Percentiles rank a stretch among this genome's conserved stretches.
Evolutionary conservation across 2,113 vertebrate genomes (phyloP).

Genomic region (Centropus unirufus): DNA sequence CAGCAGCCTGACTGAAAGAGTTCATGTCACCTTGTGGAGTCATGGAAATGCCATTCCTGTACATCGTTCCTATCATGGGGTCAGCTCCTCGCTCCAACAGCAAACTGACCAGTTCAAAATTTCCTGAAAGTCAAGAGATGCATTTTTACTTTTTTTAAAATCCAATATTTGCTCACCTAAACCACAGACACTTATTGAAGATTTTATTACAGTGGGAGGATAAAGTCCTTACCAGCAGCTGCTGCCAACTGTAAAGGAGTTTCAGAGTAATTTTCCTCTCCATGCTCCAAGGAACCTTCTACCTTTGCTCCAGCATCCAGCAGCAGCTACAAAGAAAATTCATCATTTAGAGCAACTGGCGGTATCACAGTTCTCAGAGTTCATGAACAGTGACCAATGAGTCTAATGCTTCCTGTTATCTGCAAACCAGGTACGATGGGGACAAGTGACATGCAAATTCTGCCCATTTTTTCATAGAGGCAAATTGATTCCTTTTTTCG

Average conservation of each 20-base stretch:
- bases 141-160: conserved; percentile 49
- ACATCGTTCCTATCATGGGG: conserved; percentile 96
- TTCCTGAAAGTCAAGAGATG: conserved; percentile 83
- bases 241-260: conserved; percentile 95
- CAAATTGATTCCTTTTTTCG: conserved; percentile 50
- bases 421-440: conserved; percentile 48
- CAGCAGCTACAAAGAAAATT: conserved; percentile 84
- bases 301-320: conserved; percentile 94
- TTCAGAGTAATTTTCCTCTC: conserved; percentile 98
- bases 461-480: conserved; percentile 17
- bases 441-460: conserved; percentile 50
- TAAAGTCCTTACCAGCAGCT: conserved; percentile 87
- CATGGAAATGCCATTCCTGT: conserved; percentile 95
- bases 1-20: conserved; percentile 97
- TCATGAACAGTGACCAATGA: conserved; percentile 49
- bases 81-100: conserved; percentile 94
- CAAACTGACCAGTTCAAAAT: conserved; percentile 97
- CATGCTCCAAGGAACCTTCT: conserved; percentile 94
- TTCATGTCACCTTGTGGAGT: conserved; percentile 97
- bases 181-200: not conserved
- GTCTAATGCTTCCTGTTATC: conserved; percentile 49
- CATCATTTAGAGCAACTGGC: conserved; percentile 36
- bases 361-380: not conserved
- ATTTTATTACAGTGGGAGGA: not conserved
- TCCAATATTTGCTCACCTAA: not conserved